Conservation (phyloP, 1,140 invertebrate genomes). For the Meteorus sp. region DNA sequence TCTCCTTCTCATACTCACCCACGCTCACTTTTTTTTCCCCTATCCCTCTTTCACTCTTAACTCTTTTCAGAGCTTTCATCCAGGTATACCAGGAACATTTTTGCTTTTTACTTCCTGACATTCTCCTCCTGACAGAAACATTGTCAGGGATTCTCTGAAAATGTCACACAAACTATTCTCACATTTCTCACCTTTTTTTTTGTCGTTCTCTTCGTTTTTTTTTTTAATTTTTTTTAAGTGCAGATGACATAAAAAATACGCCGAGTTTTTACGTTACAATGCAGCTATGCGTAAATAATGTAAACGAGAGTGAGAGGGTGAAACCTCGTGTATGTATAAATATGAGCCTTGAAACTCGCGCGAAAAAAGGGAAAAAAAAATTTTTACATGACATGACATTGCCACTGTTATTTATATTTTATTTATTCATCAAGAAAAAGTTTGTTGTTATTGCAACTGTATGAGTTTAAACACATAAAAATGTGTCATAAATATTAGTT, state of each 20-base stretch:
- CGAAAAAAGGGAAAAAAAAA: too few species aligned
- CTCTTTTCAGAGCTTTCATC: too few species aligned
- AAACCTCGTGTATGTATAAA: too few species aligned
- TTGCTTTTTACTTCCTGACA: neutral
- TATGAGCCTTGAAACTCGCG: too few species aligned
- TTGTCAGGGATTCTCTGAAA: slow-evolving; percentile 13
- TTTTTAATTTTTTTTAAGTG: neutral
- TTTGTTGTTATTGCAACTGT: too few species aligned
- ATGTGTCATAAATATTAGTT: too few species aligned
- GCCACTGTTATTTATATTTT: too few species aligned
- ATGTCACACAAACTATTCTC: slow-evolving; percentile 13
- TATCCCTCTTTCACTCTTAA: neutral
- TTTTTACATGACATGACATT: too few species aligned
- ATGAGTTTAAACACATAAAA: too few species aligned
- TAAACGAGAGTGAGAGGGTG: too few species aligned
- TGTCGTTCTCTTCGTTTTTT: neutral
- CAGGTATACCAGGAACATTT: neutral
- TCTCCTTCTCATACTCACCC: neutral
- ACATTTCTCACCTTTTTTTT: neutral
- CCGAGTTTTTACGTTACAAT: too few species aligned
- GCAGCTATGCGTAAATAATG: neutral
- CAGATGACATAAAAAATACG: slow-evolving; percentile 8
- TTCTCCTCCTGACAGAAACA: slow-evolving; percentile 7
- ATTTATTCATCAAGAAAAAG: too few species aligned
- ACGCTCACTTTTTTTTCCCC: slow-evolving; percentile 2